A percentile compares a stretch with the other conserved stretches of the same genome.
Conservation (phyloP, 1,140 invertebrate genomes). For the Calephelis nemesis region DNA sequence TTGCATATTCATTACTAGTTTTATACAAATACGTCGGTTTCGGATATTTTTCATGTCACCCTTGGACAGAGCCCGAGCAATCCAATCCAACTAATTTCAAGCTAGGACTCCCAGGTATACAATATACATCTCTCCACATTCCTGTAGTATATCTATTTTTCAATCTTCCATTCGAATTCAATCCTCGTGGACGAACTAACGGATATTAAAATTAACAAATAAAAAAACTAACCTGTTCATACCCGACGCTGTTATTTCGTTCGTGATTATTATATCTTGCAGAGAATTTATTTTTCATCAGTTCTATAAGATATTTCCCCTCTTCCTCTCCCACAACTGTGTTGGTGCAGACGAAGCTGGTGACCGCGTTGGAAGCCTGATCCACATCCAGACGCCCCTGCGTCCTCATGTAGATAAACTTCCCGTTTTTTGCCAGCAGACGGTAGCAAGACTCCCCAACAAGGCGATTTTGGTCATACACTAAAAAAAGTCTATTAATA, state of each 20-base stretch:
- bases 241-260: constrained; percentile 53
- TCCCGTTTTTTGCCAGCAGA: constrained; percentile 86
- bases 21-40: too few relatives aligned
- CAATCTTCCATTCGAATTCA: too few relatives aligned
- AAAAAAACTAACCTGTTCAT: constrained; percentile 28
- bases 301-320: constrained; percentile 82
- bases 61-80: too few relatives aligned
- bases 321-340: constrained; percentile 87
- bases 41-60: too few relatives aligned
- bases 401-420: constrained; percentile 90
- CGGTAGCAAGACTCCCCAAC: constrained; percentile 90
- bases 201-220: too few relatives aligned
- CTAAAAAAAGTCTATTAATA: constrained; percentile 72
- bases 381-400: constrained; percentile 89
- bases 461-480: constrained; percentile 88
- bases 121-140: too few relatives aligned
- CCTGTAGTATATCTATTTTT: too few relatives aligned
- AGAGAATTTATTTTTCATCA: constrained; percentile 87
- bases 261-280: constrained; percentile 70
- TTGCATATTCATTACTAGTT: too few relatives aligned
- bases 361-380: constrained; percentile 83
- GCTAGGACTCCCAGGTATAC: too few relatives aligned
- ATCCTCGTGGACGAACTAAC: too few relatives aligned
- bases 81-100: too few relatives aligned
- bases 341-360: constrained; percentile 92